phyloP scores from a whole-genome alignment of 2,113 vertebrate genomes.

The Echinops telfairi region DNA sequence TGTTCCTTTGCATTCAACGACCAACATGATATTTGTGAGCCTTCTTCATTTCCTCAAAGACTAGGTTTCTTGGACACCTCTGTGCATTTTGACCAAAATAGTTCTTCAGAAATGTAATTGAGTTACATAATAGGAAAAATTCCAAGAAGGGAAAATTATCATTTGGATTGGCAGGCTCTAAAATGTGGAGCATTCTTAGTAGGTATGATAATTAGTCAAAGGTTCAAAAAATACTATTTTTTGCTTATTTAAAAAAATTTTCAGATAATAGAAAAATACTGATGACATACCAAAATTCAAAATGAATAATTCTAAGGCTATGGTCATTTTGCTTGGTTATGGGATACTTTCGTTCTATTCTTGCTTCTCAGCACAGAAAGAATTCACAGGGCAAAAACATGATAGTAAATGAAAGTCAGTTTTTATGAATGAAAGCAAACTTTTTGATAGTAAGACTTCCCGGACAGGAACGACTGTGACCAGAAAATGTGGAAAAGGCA shows the following conservation, averaged over 20 bases:
- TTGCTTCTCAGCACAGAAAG: too few species aligned
- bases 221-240: neutral
- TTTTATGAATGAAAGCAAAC: too few species aligned
- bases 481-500: too few species aligned
- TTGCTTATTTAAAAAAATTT: slow-evolving; percentile 47
- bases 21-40: neutral
- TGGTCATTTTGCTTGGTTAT: too few species aligned
- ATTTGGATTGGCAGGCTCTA: slow-evolving; percentile 37
- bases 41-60: slow-evolving; percentile 5
- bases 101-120: slow-evolving; percentile 4
- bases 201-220: slow-evolving; percentile 34
- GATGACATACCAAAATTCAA: slow-evolving; percentile 21
- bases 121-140: slow-evolving; percentile 11
- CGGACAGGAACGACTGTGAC: too few species aligned
- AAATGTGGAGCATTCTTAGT: slow-evolving; percentile 35
- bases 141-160: slow-evolving; percentile 30
- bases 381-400: too few species aligned
- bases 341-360: too few species aligned
- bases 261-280: slow-evolving; percentile 4
- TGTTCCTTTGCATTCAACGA: neutral
- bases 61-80: slow-evolving; percentile 28
- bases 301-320: slow-evolving; percentile 19
- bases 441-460: too few species aligned
- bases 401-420: too few species aligned
- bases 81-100: slow-evolving; percentile 41